These are phyloP conservation scores for Caenorhabditis macrosperma DNA, from an alignment of 2,888 invertebrate genomes.

Conservation along the genomic window DNA sequence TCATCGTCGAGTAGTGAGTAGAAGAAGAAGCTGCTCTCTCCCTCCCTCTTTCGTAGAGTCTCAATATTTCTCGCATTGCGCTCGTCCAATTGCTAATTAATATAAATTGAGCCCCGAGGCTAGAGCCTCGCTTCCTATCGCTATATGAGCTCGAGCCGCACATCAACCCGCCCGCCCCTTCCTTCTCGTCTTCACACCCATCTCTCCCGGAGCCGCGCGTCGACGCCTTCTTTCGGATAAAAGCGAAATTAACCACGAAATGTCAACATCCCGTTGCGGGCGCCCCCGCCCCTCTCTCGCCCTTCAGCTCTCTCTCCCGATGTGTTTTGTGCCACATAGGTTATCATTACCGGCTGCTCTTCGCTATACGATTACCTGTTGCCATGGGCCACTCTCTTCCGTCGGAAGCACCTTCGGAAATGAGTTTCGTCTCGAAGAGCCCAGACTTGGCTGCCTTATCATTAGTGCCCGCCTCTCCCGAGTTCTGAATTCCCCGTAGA, in stretches of 20 bases:
- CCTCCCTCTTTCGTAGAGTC: slow-evolving; percentile 2
- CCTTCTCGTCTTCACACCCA: background rate
- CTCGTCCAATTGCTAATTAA: slow-evolving; percentile 55
- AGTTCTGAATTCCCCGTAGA: no score
- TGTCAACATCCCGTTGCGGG: slow-evolving; percentile 11
- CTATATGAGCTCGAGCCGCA: slow-evolving; percentile 42
- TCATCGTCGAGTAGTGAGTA: background rate
- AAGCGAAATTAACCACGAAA: slow-evolving; percentile 31
- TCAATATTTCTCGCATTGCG: slow-evolving; percentile 7
- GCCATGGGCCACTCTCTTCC: background rate
- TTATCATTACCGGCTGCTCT: slow-evolving; percentile 26
- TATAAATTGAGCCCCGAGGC: slow-evolving; percentile 61
- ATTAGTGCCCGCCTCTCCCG: no score
- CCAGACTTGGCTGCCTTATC: no score
- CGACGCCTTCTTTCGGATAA: slow-evolving; percentile 39
- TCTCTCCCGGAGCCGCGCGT: background rate
- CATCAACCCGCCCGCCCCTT: slow-evolving; percentile 26
- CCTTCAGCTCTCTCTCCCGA: background rate
- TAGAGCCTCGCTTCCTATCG: no score
- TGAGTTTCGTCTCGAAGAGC: background rate
- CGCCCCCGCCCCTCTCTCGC: background rate
- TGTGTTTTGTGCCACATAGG: slow-evolving; percentile 16
- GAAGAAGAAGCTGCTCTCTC: background rate
- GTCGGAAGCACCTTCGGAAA: background rate
- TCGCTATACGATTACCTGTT: slow-evolving; percentile 24